Conservation (phyloP, 2,888 invertebrate genomes). For the Eudasyphora cyanicolor region DNA sequence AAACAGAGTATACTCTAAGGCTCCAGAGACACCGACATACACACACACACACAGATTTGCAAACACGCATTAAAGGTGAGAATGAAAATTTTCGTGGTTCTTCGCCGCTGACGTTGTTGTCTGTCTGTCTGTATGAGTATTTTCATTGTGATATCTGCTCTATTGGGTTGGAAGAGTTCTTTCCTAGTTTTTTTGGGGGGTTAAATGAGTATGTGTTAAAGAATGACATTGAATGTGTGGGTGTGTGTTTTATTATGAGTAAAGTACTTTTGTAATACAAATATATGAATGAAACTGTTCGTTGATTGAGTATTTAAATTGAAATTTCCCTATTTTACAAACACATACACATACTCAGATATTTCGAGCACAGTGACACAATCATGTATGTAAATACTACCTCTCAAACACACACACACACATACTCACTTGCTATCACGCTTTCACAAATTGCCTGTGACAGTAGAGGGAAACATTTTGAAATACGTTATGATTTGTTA, state of each 20-base stretch:
- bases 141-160: background rate
- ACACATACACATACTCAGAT: background rate
- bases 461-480: background rate
- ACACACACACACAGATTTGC: conserved; percentile 6
- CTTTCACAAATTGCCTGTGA: background rate
- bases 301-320: conserved; percentile 31
- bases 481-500: conserved; percentile 15
- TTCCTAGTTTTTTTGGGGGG: background rate
- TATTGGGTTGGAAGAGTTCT: background rate
- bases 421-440: background rate
- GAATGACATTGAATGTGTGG: background rate
- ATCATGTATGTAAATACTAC: background rate
- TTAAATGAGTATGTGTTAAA: too few species aligned
- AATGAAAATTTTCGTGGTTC: background rate
- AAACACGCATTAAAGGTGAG: conserved; percentile 3
- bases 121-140: background rate
- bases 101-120: background rate
- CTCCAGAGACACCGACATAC: too few species aligned
- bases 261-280: conserved; percentile 23
- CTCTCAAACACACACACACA: background rate
- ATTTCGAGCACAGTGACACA: background rate
- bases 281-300: conserved; percentile 41
- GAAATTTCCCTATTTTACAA: background rate
- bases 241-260: conserved; percentile 21
- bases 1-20: background rate